Evolutionary conservation across 2,888 invertebrate genomes (phyloP).

Genomic region (Mantis religiosa): DNA sequence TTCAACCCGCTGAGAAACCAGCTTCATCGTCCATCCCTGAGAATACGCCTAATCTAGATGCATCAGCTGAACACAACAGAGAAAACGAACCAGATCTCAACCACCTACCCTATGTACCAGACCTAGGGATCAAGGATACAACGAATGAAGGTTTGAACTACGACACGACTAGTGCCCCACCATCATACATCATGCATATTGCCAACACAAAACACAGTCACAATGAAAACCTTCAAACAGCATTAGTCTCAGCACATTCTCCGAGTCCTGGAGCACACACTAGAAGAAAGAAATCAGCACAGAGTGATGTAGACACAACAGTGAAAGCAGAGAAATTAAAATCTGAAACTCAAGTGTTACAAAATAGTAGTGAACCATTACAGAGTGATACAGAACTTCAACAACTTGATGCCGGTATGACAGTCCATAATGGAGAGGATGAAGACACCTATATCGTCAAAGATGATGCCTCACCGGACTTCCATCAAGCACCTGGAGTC

Average conservation of each 20-base stretch:
- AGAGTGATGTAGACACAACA: background rate
- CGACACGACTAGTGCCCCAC: background rate
- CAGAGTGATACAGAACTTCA: background rate
- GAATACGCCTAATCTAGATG: background rate
- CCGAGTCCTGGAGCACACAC: background rate
- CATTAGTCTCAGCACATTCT: background rate
- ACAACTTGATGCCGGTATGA: background rate
- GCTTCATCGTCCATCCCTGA: background rate
- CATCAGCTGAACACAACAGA: background rate
- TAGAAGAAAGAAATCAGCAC: background rate
- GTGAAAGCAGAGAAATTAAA: background rate
- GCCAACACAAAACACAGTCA: background rate
- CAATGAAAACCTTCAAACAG: background rate
- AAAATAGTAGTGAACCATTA: background rate
- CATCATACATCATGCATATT: background rate
- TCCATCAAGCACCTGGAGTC: background rate
- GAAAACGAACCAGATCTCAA: background rate
- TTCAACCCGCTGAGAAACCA: background rate
- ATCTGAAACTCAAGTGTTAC: background rate
- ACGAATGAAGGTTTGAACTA: too few relatives aligned
- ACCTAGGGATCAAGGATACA: background rate
- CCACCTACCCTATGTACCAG: background rate
- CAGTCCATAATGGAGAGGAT: background rate
- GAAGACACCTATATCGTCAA: background rate
- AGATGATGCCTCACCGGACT: background rate